Evolutionary conservation across 2,113 vertebrate species (phyloP), one percentile per base, ranked within the genome.

Genomic region (Oxyruncus cristatus): DNA sequence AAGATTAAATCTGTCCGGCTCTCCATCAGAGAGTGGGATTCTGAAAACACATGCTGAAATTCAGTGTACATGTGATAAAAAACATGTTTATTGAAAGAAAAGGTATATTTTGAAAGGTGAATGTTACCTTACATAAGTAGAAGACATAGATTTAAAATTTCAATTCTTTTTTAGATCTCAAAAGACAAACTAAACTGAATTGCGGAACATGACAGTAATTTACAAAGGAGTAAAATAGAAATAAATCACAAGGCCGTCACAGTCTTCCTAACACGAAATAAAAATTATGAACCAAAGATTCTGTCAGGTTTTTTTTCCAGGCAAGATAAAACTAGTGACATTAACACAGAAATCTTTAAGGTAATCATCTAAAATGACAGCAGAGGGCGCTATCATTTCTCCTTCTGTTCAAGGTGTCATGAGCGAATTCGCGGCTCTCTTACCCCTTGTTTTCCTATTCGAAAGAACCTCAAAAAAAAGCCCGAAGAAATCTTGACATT

Each of bases 321-420:
- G 21, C 30, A 50, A 85, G 14, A 39, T 19, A 58, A 41, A 88
- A 84, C 14, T 18, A 37, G 7, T 15, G 30, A 78, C 24, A 53
- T 82, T 14, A 78, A 75, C 3, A 58, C 7, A 65, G 28, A 66
- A 68, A 52, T 59, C 30, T 47, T 75, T 35, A 56, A 16, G 16
- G 65, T 74, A 93, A 80, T 85, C 5, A 91, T n/a, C 46, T 68
- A 44, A 89, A 92, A 73, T 14, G 41, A 83, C 95, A 90, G 87
- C 81, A 97, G 95, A 91, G 92, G 94, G 95, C 85, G 93, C 94
- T 96, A 35, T 30, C 6, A 76, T 92, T 93, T 93, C 81, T 89
- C 33, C 67, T 82, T 87, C 1, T 0, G 23, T 41, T 94, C 67
- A 28, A 0, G 2, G 20, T 33, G 32, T 14, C 12, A 32, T 5